Conservation (phyloP, 2,797 vertebrate genomes). For the Falco novaeseelandiae region DNA sequence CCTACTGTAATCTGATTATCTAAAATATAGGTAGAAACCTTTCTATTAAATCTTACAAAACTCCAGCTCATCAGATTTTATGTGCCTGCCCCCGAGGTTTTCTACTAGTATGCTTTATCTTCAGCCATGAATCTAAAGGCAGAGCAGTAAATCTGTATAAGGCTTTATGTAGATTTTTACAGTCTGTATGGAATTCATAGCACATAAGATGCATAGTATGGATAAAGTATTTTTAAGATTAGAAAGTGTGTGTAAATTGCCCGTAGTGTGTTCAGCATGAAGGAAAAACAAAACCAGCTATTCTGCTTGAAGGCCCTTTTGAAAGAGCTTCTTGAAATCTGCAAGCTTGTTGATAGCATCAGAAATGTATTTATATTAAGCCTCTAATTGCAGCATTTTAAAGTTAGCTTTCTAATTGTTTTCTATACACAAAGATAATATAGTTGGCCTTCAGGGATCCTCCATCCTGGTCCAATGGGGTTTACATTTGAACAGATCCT, state of each 20-base stretch:
- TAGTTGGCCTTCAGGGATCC: neutral
- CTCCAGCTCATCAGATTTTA: neutral
- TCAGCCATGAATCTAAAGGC: neutral
- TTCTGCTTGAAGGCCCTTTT: neutral
- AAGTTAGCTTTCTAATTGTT: slow-evolving; percentile 26
- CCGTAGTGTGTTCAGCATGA: neutral
- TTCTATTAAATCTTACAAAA: neutral
- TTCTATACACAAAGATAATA: neutral
- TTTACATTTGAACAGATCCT: neutral
- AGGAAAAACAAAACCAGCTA: neutral
- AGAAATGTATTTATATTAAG: slow-evolving; percentile 15
- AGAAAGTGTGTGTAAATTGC: neutral
- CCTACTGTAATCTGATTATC: slow-evolving; percentile 33
- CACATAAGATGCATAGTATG: neutral
- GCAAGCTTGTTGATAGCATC: neutral
- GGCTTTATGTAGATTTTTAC: slow-evolving; percentile 5
- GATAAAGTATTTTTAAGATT: slow-evolving; percentile 17
- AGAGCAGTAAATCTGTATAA: neutral
- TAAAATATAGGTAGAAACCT: slow-evolving; percentile 15
- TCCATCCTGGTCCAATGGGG: neutral
- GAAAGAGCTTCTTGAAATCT: slow-evolving; percentile 9
- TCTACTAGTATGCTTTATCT: neutral
- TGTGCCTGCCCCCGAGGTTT: neutral
- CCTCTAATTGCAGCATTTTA: slow-evolving; percentile 21
- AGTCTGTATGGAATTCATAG: neutral